These are phyloP conservation scores for Electrophaes corylata DNA, from an alignment of 2,888 invertebrate species.

Conservation along the genomic window DNA sequence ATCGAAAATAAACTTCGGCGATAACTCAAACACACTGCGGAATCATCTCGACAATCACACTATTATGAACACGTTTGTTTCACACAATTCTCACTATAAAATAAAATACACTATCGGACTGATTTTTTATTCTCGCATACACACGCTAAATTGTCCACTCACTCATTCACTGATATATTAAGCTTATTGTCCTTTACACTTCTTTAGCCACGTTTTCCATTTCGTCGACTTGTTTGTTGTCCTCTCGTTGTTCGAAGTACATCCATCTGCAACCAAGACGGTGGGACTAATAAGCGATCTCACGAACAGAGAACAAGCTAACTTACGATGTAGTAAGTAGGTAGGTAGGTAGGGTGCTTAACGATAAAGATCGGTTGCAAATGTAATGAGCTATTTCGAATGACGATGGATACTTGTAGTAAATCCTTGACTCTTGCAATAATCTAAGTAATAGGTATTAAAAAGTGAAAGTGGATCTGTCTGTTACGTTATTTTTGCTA, in stretches of 20 bases:
- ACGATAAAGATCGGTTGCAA: constrained; percentile 12
- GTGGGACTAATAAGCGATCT: constrained; percentile 16
- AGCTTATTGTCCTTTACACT: constrained; percentile 50
- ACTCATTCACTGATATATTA: constrained; percentile 54
- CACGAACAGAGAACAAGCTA: constrained; percentile 15
- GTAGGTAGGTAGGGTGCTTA: not conserved
- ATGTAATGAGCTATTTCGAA: constrained; percentile 13
- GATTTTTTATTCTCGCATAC: constrained; percentile 38
- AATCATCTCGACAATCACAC: constrained; percentile 30
- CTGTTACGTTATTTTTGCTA: not conserved
- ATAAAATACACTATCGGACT: constrained; percentile 35
- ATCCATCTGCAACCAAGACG: constrained; percentile 84
- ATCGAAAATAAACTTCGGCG: constrained; percentile 65
- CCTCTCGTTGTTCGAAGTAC: constrained; percentile 84
- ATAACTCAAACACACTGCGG: constrained; percentile 55
- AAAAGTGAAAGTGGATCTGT: not conserved
- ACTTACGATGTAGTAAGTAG: constrained; percentile 18
- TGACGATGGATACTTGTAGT: constrained; percentile 6
- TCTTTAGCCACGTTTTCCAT: constrained; percentile 53
- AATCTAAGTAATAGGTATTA: not conserved
- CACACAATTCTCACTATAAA: constrained; percentile 20
- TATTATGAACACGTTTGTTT: constrained; percentile 36
- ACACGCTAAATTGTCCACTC: constrained; percentile 48
- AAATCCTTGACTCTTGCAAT: constrained; percentile 10
- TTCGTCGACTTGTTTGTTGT: constrained; percentile 49